A percentile compares a stretch with the other conserved stretches of the same genome.
Conservation (phyloP, 2,113 vertebrate species). For the Maccullochella peelii region DNA sequence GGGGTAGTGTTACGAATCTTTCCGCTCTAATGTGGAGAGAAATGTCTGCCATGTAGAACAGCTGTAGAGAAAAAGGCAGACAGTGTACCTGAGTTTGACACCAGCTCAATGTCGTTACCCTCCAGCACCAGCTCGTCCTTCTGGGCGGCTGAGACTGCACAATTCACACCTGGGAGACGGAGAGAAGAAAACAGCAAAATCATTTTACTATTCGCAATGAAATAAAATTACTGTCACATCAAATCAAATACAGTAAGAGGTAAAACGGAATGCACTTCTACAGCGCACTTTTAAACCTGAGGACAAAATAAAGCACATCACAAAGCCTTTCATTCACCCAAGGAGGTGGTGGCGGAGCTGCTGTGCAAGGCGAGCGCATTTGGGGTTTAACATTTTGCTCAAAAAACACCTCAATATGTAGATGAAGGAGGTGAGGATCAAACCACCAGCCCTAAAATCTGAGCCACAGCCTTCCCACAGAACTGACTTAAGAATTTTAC, state of each 20-base stretch:
- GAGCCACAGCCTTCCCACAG: no score
- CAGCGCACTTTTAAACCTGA: neutral
- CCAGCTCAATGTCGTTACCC: slow-evolving; percentile 98
- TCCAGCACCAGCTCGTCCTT: slow-evolving; percentile 98
- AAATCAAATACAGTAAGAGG: neutral
- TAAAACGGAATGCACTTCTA: neutral
- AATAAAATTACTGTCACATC: neutral
- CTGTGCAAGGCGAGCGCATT: neutral
- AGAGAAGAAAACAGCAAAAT: no score
- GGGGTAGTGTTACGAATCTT: neutral
- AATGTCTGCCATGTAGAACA: neutral
- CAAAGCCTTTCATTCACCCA: neutral
- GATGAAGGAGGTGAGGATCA: no score
- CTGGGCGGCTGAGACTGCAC: slow-evolving; percentile 92
- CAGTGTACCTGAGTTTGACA: slow-evolving; percentile 95
- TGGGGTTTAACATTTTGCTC: neutral
- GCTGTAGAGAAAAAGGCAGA: neutral
- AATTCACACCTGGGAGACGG: slow-evolving; percentile 88
- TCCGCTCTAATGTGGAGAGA: neutral
- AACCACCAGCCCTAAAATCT: no score
- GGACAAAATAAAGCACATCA: neutral
- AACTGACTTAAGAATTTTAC: no score
- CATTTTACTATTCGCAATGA: neutral
- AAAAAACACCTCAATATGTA: no score
- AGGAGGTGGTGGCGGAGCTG: neutral